Conservation (phyloP, 1,140 invertebrate species). For the Trichonephila inaurata region DNA sequence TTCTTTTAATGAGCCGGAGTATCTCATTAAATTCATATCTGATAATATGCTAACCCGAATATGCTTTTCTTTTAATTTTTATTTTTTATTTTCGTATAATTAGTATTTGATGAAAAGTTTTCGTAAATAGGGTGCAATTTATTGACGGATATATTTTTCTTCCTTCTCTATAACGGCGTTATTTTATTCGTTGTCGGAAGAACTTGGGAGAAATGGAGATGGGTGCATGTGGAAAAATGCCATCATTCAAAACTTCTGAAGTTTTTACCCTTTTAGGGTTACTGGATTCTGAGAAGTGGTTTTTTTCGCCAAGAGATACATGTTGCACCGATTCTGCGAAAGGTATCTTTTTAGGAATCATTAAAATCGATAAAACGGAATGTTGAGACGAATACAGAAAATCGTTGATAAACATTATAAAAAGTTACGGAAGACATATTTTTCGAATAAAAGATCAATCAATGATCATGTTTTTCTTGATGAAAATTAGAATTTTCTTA, state of each 20-base stretch:
- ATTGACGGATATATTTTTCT: not conserved
- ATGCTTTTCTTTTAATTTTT: not conserved
- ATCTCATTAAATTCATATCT: too few relatives aligned
- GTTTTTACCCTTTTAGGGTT: conserved; percentile 3
- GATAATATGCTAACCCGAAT: not conserved
- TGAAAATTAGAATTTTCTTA: too few relatives aligned
- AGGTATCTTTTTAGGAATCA: too few relatives aligned
- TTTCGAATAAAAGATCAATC: too few relatives aligned
- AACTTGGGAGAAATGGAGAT: not conserved
- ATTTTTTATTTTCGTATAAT: not conserved
- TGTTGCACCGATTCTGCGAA: too few relatives aligned
- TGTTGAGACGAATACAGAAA: too few relatives aligned
- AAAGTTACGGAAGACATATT: too few relatives aligned
- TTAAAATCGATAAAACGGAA: too few relatives aligned
- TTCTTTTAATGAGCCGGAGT: too few relatives aligned
- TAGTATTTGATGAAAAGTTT: conserved; percentile 25
- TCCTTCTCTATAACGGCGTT: not conserved
- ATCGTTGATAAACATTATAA: too few relatives aligned
- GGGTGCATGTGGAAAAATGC: not conserved
- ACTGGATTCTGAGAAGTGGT: not conserved
- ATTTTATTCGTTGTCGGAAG: not conserved
- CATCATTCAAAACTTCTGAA: not conserved
- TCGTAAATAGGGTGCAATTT: not conserved
- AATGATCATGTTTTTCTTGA: too few relatives aligned
- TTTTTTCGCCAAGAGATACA: not conserved